A percentile compares a stretch with the other conserved stretches of the same genome.
Conservation (phyloP, 2,888 invertebrate species). For the Pharmacophagus antenor region DNA sequence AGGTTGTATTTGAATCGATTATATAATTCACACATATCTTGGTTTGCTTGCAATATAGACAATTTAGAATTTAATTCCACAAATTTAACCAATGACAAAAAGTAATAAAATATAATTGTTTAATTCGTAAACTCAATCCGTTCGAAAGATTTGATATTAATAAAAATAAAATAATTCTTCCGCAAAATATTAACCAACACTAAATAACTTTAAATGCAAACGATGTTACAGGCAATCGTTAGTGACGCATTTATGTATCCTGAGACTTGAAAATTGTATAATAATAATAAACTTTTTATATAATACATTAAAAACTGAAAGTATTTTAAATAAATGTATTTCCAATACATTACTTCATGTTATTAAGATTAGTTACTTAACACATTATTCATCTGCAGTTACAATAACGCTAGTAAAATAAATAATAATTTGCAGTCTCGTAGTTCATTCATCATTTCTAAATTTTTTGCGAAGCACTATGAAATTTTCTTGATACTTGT, state of each 20-base stretch:
- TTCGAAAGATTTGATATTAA: not conserved
- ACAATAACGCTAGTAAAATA: slow-evolving; percentile 33
- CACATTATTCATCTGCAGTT: slow-evolving; percentile 5
- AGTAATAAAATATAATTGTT: too few species aligned
- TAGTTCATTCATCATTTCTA: slow-evolving; percentile 24
- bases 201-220: not conserved
- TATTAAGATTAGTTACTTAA: slow-evolving; percentile 16
- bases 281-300: too few species aligned
- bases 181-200: not conserved
- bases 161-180: not conserved
- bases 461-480: slow-evolving; percentile 34
- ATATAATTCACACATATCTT: too few species aligned
- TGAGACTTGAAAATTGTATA: too few species aligned
- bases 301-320: slow-evolving; percentile 12
- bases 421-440: slow-evolving; percentile 47
- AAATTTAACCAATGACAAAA: too few species aligned
- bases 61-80: too few species aligned
- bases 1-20: too few species aligned
- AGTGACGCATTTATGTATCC: not conserved
- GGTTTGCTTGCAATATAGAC: too few species aligned
- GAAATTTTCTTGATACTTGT: slow-evolving; percentile 69
- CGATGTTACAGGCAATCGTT: not conserved
- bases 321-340: slow-evolving; percentile 20
- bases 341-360: slow-evolving; percentile 13
- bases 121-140: too few species aligned